These are phyloP conservation scores for Macrotrachela quadricornifera DNA, from an alignment of 1,140 invertebrate species.

Conservation along the genomic window DNA sequence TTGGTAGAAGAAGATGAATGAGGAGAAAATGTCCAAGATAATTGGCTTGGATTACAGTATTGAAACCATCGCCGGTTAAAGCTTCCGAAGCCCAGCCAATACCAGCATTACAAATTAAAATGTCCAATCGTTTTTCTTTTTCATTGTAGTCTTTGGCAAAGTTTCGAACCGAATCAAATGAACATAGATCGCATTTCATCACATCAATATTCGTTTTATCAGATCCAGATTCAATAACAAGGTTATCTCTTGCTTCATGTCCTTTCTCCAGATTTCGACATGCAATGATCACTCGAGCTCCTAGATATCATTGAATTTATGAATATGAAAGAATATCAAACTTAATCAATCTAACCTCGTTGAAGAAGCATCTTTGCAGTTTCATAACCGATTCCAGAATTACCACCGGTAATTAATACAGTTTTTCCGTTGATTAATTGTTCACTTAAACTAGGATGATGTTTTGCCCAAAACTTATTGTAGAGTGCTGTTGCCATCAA, in stretches of 20 bases:
- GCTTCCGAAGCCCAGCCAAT: slow-evolving; percentile 10
- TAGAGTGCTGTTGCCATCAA: too few species aligned
- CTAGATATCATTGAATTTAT: slow-evolving; percentile 13
- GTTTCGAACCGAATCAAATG: slow-evolving; percentile 14
- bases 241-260: slow-evolving; percentile 26
- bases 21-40: slow-evolving; percentile 64
- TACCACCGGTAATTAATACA: slow-evolving; percentile 1
- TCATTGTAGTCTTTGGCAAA: slow-evolving; percentile 25
- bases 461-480: too few species aligned
- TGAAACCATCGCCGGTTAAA: too few species aligned
- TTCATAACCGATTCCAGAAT: slow-evolving; percentile 2
- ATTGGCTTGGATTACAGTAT: slow-evolving; percentile 44
- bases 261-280: slow-evolving; percentile 38
- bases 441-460: too few species aligned
- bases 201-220: slow-evolving; percentile 11
- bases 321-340: neutral
- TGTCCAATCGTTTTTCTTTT: slow-evolving; percentile 47
- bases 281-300: slow-evolving; percentile 49
- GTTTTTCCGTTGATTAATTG: neutral
- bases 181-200: slow-evolving; percentile 15
- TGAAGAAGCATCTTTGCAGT: slow-evolving; percentile 39
- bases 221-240: slow-evolving; percentile 34
- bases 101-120: slow-evolving; percentile 33
- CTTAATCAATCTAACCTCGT: slow-evolving; percentile 15
- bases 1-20: slow-evolving; percentile 37